A percentile compares a stretch with the other conserved stretches of the same genome.
phyloP scores from a whole-genome alignment of 1,140 invertebrate species.

The Leptonema lineaticorne region DNA sequence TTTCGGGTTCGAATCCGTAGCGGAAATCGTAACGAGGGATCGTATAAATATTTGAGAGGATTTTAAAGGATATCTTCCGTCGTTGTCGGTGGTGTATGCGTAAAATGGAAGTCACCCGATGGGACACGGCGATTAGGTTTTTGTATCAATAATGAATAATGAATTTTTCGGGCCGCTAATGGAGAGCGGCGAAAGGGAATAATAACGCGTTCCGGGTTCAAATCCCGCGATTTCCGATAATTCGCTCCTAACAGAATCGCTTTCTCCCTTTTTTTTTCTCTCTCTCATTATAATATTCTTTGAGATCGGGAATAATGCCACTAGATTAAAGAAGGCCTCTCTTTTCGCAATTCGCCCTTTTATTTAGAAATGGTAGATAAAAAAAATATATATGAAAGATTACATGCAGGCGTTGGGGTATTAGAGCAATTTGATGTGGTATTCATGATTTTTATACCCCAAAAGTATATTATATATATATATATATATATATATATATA shows the following conservation, averaged over 20 bases:
- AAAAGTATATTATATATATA: too few species aligned
- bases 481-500: too few species aligned
- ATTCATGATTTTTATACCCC: conserved; percentile 13
- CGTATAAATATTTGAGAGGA: neutral
- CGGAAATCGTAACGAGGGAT: neutral
- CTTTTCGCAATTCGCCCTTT: conserved; percentile 16
- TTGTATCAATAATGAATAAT: conserved; percentile 36
- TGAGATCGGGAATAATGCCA: conserved; percentile 34
- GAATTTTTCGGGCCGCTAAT: conserved; percentile 34
- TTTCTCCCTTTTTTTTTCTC: conserved; percentile 10
- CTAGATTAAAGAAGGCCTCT: conserved; percentile 20
- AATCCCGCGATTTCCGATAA: conserved; percentile 31
- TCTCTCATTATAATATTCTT: conserved; percentile 40
- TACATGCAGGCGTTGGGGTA: neutral
- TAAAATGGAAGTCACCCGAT: neutral
- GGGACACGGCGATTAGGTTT: conserved; percentile 31
- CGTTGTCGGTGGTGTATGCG: neutral
- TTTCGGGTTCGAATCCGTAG: too few species aligned
- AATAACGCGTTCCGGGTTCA: neutral
- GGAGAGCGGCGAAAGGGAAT: conserved; percentile 31
- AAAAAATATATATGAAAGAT: too few species aligned
- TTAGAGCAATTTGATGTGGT: conserved; percentile 8
- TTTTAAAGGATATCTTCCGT: neutral
- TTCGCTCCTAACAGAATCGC: neutral
- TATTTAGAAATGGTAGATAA: conserved; percentile 18